phyloP scores from a whole-genome alignment of 2,888 invertebrate genomes.

The Fabriciana adippe region DNA sequence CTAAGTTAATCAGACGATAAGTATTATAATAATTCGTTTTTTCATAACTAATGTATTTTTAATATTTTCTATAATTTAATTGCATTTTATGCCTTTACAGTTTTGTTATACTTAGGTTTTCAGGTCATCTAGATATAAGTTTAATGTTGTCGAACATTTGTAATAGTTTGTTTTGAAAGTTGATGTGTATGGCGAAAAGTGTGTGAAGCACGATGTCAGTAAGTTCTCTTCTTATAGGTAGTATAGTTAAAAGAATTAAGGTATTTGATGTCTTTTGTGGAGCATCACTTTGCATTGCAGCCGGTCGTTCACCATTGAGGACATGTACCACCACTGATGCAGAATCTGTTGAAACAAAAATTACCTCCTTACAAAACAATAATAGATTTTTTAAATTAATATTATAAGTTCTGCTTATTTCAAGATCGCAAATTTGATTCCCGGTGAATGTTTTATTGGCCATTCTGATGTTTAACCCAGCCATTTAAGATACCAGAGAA shows the following conservation, averaged over 20 bases:
- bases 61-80: constrained; percentile 39
- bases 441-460: too few relatives aligned
- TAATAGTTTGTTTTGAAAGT: constrained; percentile 21
- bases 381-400: too few relatives aligned
- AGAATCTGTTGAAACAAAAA: constrained; percentile 79
- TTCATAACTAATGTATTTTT: constrained; percentile 50
- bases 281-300: constrained; percentile 82
- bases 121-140: constrained; percentile 64
- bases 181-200: constrained; percentile 3
- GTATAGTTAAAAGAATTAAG: constrained; percentile 48
- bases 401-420: too few relatives aligned
- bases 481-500: too few relatives aligned
- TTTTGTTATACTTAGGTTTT: constrained; percentile 34
- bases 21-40: constrained; percentile 69
- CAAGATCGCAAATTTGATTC: too few relatives aligned
- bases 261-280: constrained; percentile 50
- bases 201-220: constrained; percentile 23
- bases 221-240: constrained; percentile 48
- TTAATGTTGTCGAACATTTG: constrained; percentile 16
- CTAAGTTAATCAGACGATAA: constrained; percentile 41
- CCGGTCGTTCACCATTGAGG: constrained; percentile 88
- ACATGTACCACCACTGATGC: constrained; percentile 92
- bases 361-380: too few relatives aligned
- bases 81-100: constrained; percentile 51
- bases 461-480: too few relatives aligned